These are phyloP conservation scores for Corydoras maculifer DNA, from an alignment of 2,113 vertebrate species.

Conservation along the genomic window DNA sequence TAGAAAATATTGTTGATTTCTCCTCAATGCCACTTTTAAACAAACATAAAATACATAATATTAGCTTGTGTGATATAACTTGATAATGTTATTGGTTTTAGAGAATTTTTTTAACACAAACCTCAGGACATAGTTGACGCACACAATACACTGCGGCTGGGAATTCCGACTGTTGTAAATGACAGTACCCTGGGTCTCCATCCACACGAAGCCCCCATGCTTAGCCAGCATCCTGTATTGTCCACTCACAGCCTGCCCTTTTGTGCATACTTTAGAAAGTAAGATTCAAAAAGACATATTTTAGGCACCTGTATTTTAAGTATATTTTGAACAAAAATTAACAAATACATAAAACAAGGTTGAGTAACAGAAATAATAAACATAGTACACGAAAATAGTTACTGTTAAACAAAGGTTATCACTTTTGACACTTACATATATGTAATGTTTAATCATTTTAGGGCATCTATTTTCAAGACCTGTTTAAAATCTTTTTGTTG, in stretches of 20 bases:
- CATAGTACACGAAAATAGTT: no score
- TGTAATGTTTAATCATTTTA: no score
- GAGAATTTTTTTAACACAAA: conserved; percentile 46
- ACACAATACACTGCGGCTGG: conserved; percentile 95
- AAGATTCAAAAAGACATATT: not conserved
- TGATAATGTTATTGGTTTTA: not conserved
- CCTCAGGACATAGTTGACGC: conserved; percentile 95
- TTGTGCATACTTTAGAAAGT: conserved; percentile 77
- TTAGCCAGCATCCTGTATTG: conserved; percentile 96
- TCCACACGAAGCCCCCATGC: conserved; percentile 91
- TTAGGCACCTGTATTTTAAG: no score
- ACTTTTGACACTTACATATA: no score
- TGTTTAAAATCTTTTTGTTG: no score
- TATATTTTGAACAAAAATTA: no score
- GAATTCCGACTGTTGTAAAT: conserved; percentile 97
- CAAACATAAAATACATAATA: no score
- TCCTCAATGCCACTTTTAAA: conserved; percentile 84
- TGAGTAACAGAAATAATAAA: no score
- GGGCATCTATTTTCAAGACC: no score
- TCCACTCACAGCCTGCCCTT: conserved; percentile 86
- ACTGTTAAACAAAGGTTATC: no score
- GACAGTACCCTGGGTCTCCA: conserved; percentile 92
- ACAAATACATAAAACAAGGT: no score
- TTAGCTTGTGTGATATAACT: no score
- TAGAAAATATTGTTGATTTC: conserved; percentile 81